Evolutionary conservation across 1,140 invertebrate species (phyloP).

Genomic region (Oryzaephilus surinamensis): DNA sequence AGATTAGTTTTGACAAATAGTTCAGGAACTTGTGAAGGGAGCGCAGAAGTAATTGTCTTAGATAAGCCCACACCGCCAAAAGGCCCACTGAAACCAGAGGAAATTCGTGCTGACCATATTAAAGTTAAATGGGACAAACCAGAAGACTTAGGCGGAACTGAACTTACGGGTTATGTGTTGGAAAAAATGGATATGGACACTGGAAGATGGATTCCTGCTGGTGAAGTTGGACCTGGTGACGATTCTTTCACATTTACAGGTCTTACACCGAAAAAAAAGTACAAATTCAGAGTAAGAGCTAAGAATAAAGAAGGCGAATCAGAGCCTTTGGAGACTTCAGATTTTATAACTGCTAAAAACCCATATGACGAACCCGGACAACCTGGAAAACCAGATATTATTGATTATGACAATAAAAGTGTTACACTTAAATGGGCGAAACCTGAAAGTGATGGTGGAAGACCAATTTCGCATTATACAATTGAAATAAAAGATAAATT

Average conservation of each 20-base stretch:
- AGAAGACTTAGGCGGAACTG: conserved; percentile 84
- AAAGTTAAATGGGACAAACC: conserved; percentile 93
- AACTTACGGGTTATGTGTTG: conserved; percentile 89
- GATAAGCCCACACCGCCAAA: conserved; percentile 78
- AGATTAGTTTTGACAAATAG: conserved; percentile 73
- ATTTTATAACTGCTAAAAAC: conserved; percentile 85
- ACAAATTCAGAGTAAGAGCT: conserved; percentile 96
- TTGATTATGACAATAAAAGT: conserved; percentile 88
- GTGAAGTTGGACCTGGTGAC: conserved; percentile 75
- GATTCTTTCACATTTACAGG: conserved; percentile 81
- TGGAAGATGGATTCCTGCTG: conserved; percentile 83
- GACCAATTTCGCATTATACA: conserved; percentile 89
- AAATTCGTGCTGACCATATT: conserved; percentile 83
- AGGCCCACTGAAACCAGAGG: conserved; percentile 76
- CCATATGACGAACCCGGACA: conserved; percentile 87
- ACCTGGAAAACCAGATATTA: conserved; percentile 83
- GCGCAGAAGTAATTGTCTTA: conserved; percentile 81
- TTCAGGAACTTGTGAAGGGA: conserved; percentile 71
- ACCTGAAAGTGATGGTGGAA: conserved; percentile 83
- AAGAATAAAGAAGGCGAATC: conserved; percentile 98
- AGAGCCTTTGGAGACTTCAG: conserved; percentile 85
- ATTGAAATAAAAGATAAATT: conserved; percentile 96
- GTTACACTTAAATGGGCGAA: conserved; percentile 84
- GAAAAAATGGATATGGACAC: conserved; percentile 95
- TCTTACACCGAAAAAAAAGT: conserved; percentile 92